Evolutionary conservation across 2,797 vertebrate species (phyloP), one percentile per base, ranked within the genome.

Genomic region (Oreortyx pictus): DNA sequence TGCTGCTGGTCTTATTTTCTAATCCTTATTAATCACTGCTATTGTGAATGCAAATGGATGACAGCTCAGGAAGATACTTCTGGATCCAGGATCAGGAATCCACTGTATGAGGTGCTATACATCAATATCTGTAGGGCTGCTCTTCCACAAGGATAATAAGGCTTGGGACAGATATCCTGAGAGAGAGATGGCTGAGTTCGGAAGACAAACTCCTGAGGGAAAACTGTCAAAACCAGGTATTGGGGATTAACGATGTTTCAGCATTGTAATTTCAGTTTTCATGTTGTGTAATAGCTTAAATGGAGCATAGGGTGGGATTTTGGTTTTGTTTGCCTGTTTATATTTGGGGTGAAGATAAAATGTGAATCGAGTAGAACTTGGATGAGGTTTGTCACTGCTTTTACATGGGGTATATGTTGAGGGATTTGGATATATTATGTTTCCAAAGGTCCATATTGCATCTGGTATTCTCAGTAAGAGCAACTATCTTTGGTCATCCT

Each of bases 1-100:
- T 95, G 86, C 89, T 92, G 67, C 52, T 82, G 80, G 65, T 35
- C 92, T 92, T 82, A 61, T 79, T 24, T 73, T 79, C 76, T 71
- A 65, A 56, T 11, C 88, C 49, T 46, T 80, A 57, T 67, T 87
- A 83, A 88, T 90, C 82, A 62, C 59, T 77, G 49, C 68, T 82
- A 1, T 90, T 87, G 61, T 23, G 31, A 37, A 23, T 83, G 54
- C 6, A 23, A 85, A 59, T 49, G 81, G 80, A 31, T 84, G 86
- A 52, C 50, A 88, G 65, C 78, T 88, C 78, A 31, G 68, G 81
- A 50, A 85, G 68, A 61, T 54, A 64, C 20, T 49, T 50, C 57
- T 49, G 77, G 60, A 90, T 4, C 29, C 54, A 62, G 82, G 49
- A 89, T 87, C 50, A 65, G 72, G 74, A 49, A 59, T 67, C 41